Evolutionary conservation across 1,140 invertebrate genomes (phyloP), one percentile per base, ranked within the genome.

Genomic region (Hylaeus anthracinus): DNA sequence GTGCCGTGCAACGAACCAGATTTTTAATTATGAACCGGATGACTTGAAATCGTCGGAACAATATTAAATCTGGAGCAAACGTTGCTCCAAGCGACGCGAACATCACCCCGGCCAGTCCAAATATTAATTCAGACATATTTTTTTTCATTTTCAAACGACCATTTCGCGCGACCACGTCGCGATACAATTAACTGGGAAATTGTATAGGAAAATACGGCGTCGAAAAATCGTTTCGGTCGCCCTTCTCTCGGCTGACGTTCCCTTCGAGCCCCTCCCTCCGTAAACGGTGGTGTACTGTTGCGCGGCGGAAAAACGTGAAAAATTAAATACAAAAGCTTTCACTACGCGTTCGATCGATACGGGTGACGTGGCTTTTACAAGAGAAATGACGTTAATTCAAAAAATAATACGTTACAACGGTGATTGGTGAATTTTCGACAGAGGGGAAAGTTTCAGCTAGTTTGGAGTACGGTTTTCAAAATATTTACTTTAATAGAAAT

Each of bases 11-110:
- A 61, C 61, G 67, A 78, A 73, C 56, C 72, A 65, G 66, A 74
- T 72, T 85, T 51, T 85, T 75, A 81, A 84, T 85, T 85, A 72
- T 56, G 63, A 67, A 26, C 74, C 43, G 26, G 41, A 39, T 45
- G 74, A 56, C 64, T 60, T 60, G 26, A 70, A 70, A 77, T 77
- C 45, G 5, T 4, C 26, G 14, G 15, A 48, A 70, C 48, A 70
- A 67, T 43, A 15, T 26, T 70, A 60, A 77, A 77, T 43, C 5
- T 4, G n/a, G 14, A n/a, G 43, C 12, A 12, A 1, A 12, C 39
- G 1, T 39, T 10, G 12, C 58, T 39, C 10, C 6, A 43, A 26
- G n/a, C 12, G 12, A 58, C n/a, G 14, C n/a, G 5, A 1, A 12
- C 43, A 55, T 53, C 41, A 51, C 26, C 10, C 6, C 26, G 5